Base-by-base conservation (phyloP, 2,888 invertebrate species). In the Zygaena filipendulae region DNA sequence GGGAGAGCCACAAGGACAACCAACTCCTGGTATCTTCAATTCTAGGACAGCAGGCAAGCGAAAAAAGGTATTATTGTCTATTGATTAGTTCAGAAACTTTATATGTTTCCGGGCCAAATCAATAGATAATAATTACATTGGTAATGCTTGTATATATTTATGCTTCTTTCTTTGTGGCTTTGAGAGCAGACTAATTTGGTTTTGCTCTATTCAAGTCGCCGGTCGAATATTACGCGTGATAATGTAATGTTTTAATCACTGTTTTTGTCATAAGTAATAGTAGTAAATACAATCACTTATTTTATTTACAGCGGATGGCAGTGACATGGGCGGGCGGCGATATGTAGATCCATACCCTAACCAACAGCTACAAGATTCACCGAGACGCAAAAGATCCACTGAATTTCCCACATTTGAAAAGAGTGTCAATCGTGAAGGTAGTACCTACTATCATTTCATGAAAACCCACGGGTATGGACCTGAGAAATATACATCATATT, bases 21-120 rank as follows among this genome's bases (percentile, higher is more conserved):
- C 71, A 2, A 59, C 74, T 1, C 63, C 74, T 3, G 75, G 72
- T 16, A 75, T 77, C 33, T 79, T 68, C 49, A 72, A 68, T 54
- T 69, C 53, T 58, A 61, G 77, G 59, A 72, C 71, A 43, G 71
- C 75, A 70, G 75, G 75, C 68, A 75, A 75, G 72, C 54, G 52
- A 47, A 57, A 53, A 47, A 54, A 59, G 45, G 50, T 55, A 48
- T 54, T 52, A 52, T 51, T 43, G 36, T 38, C 48, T 49, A 43
- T 45, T 45, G 44, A 39, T 37, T 42, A 41, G 30, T 24, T 31
- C 21, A 27, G 25, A 7, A 19, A 9, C 13, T 11, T 21, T 23
- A n/a, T n/a, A n/a, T n/a, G n/a, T n/a, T n/a, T 10, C 27, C 25
- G 27, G 32, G 35, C 25, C 27, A 13, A 20, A 33, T 36, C 44